Evolutionary conservation across 2,888 invertebrate genomes (phyloP).

Genomic region (Caenorhabditis sp.): DNA sequence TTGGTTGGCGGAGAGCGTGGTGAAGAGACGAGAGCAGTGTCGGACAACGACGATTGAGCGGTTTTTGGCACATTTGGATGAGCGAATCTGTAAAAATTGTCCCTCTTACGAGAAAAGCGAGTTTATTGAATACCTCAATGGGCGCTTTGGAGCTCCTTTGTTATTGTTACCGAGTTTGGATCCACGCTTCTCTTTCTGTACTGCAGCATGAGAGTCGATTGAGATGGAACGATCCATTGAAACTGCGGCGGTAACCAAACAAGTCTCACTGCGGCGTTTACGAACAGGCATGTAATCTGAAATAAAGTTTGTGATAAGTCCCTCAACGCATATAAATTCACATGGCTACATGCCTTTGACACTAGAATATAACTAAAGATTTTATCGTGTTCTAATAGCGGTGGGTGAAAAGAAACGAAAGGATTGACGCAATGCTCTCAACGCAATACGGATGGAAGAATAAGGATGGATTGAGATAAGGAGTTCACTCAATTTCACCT

Average conservation of each 20-base stretch:
- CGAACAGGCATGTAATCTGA: slow-evolving; percentile 62
- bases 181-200: slow-evolving; percentile 38
- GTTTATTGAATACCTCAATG: slow-evolving; percentile 15
- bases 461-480: slow-evolving; percentile 1
- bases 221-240: slow-evolving; percentile 31
- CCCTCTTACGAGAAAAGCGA: not conserved
- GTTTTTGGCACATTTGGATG: slow-evolving; percentile 31
- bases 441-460: slow-evolving; percentile 27
- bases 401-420: slow-evolving; percentile 2
- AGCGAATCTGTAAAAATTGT: slow-evolving; percentile 34
- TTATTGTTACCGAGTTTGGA: slow-evolving; percentile 16
- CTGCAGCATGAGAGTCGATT: not conserved
- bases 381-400: slow-evolving; percentile 15
- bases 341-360: slow-evolving; percentile 42
- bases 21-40: slow-evolving; percentile 42
- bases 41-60: slow-evolving; percentile 37
- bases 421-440: slow-evolving; percentile 38
- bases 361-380: not conserved
- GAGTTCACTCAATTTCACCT: no score
- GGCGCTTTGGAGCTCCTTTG: slow-evolving; percentile 52
- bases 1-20: slow-evolving; percentile 60
- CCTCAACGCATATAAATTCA: not conserved
- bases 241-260: not conserved
- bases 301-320: not conserved
- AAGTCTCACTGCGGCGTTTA: slow-evolving; percentile 48